Base-by-base conservation (phyloP, 2,113 vertebrate species). In the Diglossa brunneiventris region DNA sequence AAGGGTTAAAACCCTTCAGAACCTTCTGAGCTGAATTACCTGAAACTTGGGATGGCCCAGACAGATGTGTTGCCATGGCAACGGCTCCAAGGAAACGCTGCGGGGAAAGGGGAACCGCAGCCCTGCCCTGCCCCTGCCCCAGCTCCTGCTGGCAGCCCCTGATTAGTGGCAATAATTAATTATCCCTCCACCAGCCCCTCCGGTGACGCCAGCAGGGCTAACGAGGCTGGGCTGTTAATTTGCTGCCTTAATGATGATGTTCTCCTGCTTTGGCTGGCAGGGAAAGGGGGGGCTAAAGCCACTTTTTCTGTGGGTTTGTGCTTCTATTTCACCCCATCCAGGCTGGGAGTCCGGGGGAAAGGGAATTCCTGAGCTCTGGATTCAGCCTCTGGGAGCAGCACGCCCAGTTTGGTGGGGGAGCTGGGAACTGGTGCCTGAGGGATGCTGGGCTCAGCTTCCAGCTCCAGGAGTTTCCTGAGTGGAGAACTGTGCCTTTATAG, bases 61-160 rank as follows among this genome's bases (percentile, higher is more conserved):
- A 18, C 56, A 42, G 96, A 92, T 83, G 75, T 20, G 84, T 94
- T 44, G 89, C 9, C 79, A 79, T 92, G 87, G 88, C 56, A 84
- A 82, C 79, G 0, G 33, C 87, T 81, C 94, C 85, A 46, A 39
- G 89, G 86, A 73, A 88, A 74, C 3, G 28, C 75, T 55, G 42
- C 53, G 30, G 56, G 15, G 33, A 15, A 15, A 4, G 63, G 69
- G 30, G 74, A 69, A 9, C 35, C 11, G 5, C 58, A 17, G 59
- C 76, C 37, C 47, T 87, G 59, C 61, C 47, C 47, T 85, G 93
- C 87, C 61, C 46, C 35, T 84, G 92, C 89, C 89, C 89, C 50
- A 9, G 30, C 37, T 53, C 90, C 78, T 8, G 41, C 94, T 66
- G 87, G 24, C 74, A 56, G 72, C 1, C 86, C 55, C 64, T 89